Evolutionary conservation across 2,797 vertebrate species (phyloP), one percentile per base, ranked within the genome.

Genomic region (Trachops cirrhosus): DNA sequence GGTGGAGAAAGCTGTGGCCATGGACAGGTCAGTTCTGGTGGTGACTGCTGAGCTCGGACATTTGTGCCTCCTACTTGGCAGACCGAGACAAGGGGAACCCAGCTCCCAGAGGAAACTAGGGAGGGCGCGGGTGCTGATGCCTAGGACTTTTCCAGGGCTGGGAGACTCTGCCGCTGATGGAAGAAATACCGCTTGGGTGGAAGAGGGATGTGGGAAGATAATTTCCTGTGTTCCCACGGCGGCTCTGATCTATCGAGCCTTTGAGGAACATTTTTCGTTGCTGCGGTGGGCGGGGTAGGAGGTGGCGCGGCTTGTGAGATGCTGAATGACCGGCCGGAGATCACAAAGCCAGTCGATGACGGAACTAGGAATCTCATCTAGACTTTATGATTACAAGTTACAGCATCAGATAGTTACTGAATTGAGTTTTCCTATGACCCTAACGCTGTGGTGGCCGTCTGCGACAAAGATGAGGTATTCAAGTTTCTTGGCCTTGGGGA

Each of bases 11-110:
- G 37, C 71, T 1, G 24, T 10, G 21, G 19, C 54, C 54, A 98
- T 98, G 98, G 97, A 98, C 83, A 97, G 96, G 98, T 98, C 37
- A 95, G 97, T 89, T 39, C 4, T 73, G 32, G 18, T 24, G 26
- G n/a, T 41, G 32, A 39, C 34, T 0, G 2, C 24, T 11, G 16
- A 68, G 19, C 41, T 19, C 8, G 5, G 57, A 46, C 39, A 18
- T 54, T 52, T 64, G 48, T 46, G 16, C 39, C 21, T 78, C 5
- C 54, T 22, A 34, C 37, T 52, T 24, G 41, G 84, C 26, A 21
- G 21, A 39, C 29, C 37, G 37, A 57, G 79, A 3, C 46, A 12
- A 37, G 4, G 22, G 80, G 91, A 79, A n/a, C 44, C 14, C 21
- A 9, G 32, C 18, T 82, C 39, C n/a, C 14, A 78, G 24, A 67